A percentile compares a stretch with the other conserved stretches of the same genome.
phyloP scores from a whole-genome alignment of 2,888 invertebrate genomes.

The Eilema caniola region DNA sequence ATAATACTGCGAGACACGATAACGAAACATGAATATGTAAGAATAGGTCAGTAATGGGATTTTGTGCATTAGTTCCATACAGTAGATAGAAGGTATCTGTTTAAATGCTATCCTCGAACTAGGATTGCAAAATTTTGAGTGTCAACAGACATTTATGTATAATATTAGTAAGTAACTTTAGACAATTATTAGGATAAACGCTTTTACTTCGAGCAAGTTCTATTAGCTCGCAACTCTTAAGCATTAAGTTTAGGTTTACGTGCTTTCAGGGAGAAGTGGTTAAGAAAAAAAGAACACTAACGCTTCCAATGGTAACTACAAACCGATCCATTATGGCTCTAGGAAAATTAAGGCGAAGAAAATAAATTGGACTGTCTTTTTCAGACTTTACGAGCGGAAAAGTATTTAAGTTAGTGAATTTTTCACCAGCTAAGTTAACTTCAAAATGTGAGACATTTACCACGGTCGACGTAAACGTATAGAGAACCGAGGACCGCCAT shows the following conservation, averaged over 20 bases:
- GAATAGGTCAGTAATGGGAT: background rate
- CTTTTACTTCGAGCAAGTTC: no score
- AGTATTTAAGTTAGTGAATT: constrained; percentile 10
- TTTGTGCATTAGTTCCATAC: no score
- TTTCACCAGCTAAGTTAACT: constrained; percentile 7
- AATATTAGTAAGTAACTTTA: no score
- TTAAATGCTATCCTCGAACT: no score
- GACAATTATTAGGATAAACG: no score
- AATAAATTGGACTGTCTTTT: constrained; percentile 5
- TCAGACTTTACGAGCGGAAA: constrained; percentile 1
- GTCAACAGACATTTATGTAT: no score
- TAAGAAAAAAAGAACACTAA: background rate
- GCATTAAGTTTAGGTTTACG: background rate
- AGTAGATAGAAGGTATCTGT: no score
- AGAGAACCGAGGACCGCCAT: constrained; percentile 33
- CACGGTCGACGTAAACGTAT: constrained; percentile 40
- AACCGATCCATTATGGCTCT: background rate
- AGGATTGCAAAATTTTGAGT: no score
- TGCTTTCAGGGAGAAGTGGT: background rate
- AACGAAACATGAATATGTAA: background rate
- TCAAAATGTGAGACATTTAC: constrained; percentile 20
- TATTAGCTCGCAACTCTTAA: no score
- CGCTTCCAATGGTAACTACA: background rate
- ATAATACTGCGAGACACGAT: background rate
- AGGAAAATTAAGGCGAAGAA: background rate